Evolutionary conservation across 2,888 invertebrate species (phyloP).

Genomic region (Orthosia incerta): DNA sequence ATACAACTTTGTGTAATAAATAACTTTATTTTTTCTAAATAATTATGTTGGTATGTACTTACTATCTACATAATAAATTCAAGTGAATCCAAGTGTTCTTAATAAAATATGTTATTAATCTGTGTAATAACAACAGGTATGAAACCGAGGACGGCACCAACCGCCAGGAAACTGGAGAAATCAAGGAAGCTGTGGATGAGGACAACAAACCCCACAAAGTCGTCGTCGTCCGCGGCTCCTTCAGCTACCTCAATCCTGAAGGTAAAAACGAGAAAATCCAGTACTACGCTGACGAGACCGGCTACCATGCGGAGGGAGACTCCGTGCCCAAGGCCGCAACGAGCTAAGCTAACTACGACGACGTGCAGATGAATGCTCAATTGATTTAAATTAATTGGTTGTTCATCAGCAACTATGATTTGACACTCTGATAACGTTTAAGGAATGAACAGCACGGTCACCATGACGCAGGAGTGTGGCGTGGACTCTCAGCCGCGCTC

Average conservation of each 20-base stretch:
- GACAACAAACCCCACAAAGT: conserved; percentile 91
- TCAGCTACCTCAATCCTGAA: conserved; percentile 90
- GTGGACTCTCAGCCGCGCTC: conserved; percentile 18
- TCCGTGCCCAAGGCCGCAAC: conserved; percentile 90
- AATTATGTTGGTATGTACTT: neutral
- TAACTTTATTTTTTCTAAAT: neutral
- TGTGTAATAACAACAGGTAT: conserved; percentile 45
- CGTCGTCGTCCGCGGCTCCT: conserved; percentile 92
- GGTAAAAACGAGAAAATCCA: conserved; percentile 89
- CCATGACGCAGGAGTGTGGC: conserved; percentile 13
- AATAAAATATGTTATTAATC: conserved; percentile 2
- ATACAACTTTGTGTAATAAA: conserved; percentile 30
- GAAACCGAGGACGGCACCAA: conserved; percentile 91
- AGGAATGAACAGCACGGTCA: conserved; percentile 59
- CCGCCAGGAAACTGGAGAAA: conserved; percentile 88
- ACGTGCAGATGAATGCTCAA: conserved; percentile 57
- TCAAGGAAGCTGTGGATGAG: conserved; percentile 85
- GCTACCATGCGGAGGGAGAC: conserved; percentile 92
- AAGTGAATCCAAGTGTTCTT: neutral
- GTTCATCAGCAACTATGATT: conserved; percentile 23
- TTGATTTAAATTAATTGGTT: conserved; percentile 46
- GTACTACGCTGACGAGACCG: conserved; percentile 92
- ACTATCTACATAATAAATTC: neutral
- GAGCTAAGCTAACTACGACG: conserved; percentile 66
- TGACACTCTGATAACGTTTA: conserved; percentile 50